A percentile compares a stretch with the other conserved stretches of the same genome.
Conservation (phyloP, 2,797 vertebrate genomes). For the Melanotaenia nigrans region DNA sequence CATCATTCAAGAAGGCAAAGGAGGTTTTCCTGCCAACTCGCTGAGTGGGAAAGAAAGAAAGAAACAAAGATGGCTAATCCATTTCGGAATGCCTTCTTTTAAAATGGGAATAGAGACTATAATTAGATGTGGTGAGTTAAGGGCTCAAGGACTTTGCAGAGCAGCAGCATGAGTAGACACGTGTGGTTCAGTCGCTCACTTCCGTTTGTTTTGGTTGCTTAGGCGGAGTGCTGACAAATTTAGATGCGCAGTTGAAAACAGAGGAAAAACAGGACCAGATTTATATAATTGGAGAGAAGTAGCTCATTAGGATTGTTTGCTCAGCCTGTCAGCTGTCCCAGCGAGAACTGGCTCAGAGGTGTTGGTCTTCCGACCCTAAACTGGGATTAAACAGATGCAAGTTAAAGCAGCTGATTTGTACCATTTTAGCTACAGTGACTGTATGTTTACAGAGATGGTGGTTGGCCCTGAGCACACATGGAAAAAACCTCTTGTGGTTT, state of each 20-base stretch:
- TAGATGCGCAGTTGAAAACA: slow-evolving; percentile 56
- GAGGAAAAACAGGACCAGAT: slow-evolving; percentile 54
- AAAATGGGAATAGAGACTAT: slow-evolving; percentile 59
- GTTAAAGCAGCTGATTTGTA: too few species aligned
- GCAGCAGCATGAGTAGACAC: slow-evolving; percentile 34
- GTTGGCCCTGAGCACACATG: not conserved
- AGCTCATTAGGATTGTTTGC: slow-evolving; percentile 55
- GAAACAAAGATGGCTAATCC: slow-evolving; percentile 60
- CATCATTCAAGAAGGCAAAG: slow-evolving; percentile 1
- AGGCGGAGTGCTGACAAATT: slow-evolving; percentile 60
- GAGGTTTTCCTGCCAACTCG: slow-evolving; percentile 30
- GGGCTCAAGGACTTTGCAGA: slow-evolving; percentile 52
- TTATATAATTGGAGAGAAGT: slow-evolving; percentile 65
- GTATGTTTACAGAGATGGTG: not conserved
- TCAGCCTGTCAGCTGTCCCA: slow-evolving; percentile 30
- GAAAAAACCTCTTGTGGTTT: not conserved
- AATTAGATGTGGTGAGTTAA: slow-evolving; percentile 64
- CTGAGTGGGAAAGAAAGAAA: slow-evolving; percentile 21
- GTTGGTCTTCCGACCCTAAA: not conserved
- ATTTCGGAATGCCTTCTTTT: slow-evolving; percentile 66
- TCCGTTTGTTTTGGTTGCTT: slow-evolving; percentile 70
- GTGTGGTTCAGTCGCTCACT: slow-evolving; percentile 60
- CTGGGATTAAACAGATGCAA: slow-evolving; percentile 2
- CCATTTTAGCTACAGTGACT: too few species aligned
- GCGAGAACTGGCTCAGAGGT: slow-evolving; percentile 10